These are phyloP conservation scores for Dendrolimus kikuchii DNA, from an alignment of 1,140 invertebrate species.

Conservation along the genomic window DNA sequence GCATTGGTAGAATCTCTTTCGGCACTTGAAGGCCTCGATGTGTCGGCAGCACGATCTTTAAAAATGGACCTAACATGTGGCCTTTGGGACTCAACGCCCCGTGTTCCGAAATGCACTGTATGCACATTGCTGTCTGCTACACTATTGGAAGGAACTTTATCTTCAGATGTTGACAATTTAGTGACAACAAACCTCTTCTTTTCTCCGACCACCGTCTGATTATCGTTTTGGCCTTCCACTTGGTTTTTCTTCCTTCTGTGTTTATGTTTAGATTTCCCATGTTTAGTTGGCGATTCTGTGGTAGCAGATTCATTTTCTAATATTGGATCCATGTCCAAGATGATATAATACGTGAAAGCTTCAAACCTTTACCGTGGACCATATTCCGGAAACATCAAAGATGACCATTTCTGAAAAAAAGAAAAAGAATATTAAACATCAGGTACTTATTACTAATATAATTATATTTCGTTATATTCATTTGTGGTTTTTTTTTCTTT, in stretches of 20 bases:
- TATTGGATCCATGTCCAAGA: conserved; percentile 59
- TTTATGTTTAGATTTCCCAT: conserved; percentile 56
- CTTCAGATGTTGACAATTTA: conserved; percentile 45
- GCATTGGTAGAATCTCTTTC: conserved; percentile 43
- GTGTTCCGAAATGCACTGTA: conserved; percentile 63
- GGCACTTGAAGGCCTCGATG: conserved; percentile 49
- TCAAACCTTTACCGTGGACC: conserved; percentile 40
- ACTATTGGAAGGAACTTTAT: conserved; percentile 38
- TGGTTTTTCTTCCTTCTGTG: conserved; percentile 57
- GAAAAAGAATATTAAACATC: conserved; percentile 9
- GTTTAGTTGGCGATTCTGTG: conserved; percentile 47
- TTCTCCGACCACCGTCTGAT: conserved; percentile 54
- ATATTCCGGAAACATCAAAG: conserved; percentile 35
- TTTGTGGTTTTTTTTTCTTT: too few relatives aligned
- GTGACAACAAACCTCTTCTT: conserved; percentile 61
- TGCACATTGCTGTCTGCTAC: conserved; percentile 54
- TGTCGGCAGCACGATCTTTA: conserved; percentile 49
- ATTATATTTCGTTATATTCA: too few relatives aligned
- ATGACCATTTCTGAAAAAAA: conserved; percentile 46
- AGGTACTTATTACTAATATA: too few relatives aligned
- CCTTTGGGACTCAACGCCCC: conserved; percentile 58
- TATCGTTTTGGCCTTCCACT: conserved; percentile 35
- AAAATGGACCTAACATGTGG: conserved; percentile 62
- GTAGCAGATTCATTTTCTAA: conserved; percentile 64
- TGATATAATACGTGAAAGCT: conserved; percentile 21